Percentiles rank a stretch among this genome's conserved stretches.
These are phyloP conservation scores for Hoplodrina blanda DNA, from an alignment of 2,888 invertebrate genomes.

Conservation along the genomic window DNA sequence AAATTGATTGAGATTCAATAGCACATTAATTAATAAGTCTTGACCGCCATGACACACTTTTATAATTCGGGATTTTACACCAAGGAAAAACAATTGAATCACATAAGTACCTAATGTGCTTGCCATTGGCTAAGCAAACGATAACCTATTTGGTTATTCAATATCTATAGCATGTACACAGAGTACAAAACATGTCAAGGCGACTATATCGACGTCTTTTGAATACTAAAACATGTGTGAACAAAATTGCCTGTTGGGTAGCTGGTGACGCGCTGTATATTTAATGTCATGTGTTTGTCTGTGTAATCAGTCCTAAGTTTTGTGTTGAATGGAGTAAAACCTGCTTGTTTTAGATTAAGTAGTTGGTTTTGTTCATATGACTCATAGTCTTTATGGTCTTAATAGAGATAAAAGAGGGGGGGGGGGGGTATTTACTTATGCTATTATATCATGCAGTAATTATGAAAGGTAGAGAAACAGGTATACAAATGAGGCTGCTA, in stretches of 20 bases:
- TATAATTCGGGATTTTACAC: conserved; percentile 10
- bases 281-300: conserved; percentile 19
- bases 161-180: conserved; percentile 55
- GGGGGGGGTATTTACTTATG: too few species aligned
- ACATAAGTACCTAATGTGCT: conserved; percentile 12
- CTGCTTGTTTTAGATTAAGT: conserved; percentile 11
- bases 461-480: too few species aligned
- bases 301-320: conserved; percentile 31
- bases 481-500: too few species aligned
- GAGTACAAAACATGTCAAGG: conserved; percentile 82
- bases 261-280: conserved; percentile 39
- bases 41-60: background rate
- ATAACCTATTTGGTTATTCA: conserved; percentile 68
- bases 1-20: too few species aligned
- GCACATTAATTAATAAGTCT: background rate
- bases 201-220: conserved; percentile 65
- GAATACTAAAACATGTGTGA: conserved; percentile 80
- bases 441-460: too few species aligned
- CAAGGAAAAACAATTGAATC: conserved; percentile 27
- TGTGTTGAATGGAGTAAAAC: conserved; percentile 18
- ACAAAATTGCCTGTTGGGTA: conserved; percentile 74
- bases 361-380: background rate
- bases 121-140: conserved; percentile 26
- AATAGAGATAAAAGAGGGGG: too few species aligned
- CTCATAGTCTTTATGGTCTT: background rate